phyloP scores from a whole-genome alignment of 2,888 invertebrate species.

The Hydraecia micacea region DNA sequence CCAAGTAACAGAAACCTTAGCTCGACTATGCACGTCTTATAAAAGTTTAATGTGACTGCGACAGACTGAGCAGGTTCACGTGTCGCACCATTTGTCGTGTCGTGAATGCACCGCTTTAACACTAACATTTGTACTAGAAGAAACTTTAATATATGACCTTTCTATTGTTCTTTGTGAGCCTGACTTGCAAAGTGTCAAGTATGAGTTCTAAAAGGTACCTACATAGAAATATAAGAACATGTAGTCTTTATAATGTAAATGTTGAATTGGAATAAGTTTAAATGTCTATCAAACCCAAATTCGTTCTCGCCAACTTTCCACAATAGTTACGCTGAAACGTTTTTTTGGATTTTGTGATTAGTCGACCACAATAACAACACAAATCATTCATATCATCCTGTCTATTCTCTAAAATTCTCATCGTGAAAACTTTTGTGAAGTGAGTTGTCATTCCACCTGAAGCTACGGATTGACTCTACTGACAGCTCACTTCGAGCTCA shows the following conservation, averaged over 20 bases:
- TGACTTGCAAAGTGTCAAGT: constrained; percentile 45
- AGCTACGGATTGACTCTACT: neutral
- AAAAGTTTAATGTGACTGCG: constrained; percentile 29
- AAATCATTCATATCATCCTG: neutral
- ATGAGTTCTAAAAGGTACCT: neutral
- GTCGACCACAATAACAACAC: neutral
- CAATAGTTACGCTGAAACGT: neutral
- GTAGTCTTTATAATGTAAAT: neutral
- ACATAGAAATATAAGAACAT: constrained; percentile 1
- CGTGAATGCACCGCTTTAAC: constrained; percentile 53
- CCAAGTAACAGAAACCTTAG: neutral
- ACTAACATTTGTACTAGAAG: constrained; percentile 43
- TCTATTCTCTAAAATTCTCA: too few relatives aligned
- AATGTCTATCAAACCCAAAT: neutral
- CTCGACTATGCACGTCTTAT: constrained; percentile 12
- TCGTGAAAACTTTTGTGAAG: too few relatives aligned
- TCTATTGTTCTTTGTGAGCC: constrained; percentile 47
- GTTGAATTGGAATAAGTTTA: neutral
- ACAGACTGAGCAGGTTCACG: constrained; percentile 11
- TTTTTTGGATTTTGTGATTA: neutral
- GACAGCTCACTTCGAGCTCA: neutral
- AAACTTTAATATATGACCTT: constrained; percentile 53
- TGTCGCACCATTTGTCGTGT: constrained; percentile 25
- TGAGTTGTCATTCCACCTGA: too few relatives aligned
- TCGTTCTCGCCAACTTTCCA: neutral